Evolutionary conservation across 2,888 invertebrate species (phyloP).

Genomic region (Euclidia mi): DNA sequence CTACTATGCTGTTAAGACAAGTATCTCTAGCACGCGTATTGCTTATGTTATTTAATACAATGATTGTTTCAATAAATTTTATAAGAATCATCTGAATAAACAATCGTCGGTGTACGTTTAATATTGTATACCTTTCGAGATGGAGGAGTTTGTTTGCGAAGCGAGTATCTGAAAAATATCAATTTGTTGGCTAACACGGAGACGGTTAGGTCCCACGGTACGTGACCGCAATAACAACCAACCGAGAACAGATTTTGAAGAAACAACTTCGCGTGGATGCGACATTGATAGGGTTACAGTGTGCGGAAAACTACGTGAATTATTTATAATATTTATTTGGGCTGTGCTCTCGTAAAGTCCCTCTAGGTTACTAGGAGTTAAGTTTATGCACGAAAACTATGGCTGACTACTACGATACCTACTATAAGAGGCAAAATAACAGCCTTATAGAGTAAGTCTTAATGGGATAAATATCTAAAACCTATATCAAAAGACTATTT

Average conservation of each 20-base stretch:
- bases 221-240: conserved; percentile 74
- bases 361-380: too few relatives aligned
- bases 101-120: conserved; percentile 18
- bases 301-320: conserved; percentile 37
- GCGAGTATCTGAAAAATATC: conserved; percentile 81
- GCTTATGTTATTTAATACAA: too few relatives aligned
- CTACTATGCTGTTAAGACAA: too few relatives aligned
- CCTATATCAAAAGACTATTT: too few relatives aligned
- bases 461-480: too few relatives aligned
- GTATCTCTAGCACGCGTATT: too few relatives aligned
- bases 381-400: too few relatives aligned
- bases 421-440: too few relatives aligned
- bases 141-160: conserved; percentile 66
- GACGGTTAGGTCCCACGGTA: conserved; percentile 67
- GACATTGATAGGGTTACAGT: conserved; percentile 64
- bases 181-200: conserved; percentile 80
- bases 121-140: conserved; percentile 40
- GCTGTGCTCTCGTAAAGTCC: conserved; percentile 22
- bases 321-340: conserved; percentile 50
- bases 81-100: not conserved
- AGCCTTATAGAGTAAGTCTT: too few relatives aligned
- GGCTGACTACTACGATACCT: too few relatives aligned
- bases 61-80: too few relatives aligned
- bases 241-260: conserved; percentile 67
- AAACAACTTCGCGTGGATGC: conserved; percentile 60